phyloP scores from a whole-genome alignment of 2,113 vertebrate genomes.

The Cololabis saira region DNA sequence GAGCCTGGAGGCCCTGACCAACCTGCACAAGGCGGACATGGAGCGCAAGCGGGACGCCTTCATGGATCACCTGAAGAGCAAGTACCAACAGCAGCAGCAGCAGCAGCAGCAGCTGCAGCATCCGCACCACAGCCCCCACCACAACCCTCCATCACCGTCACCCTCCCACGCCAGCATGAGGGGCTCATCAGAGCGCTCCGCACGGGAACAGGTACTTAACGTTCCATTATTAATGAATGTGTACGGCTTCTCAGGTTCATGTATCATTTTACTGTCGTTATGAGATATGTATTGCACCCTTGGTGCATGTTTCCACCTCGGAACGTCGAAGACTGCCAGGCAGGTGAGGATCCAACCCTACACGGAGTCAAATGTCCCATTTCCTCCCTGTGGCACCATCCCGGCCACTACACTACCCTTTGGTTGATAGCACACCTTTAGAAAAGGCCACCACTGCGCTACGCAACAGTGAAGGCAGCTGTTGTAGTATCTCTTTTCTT shows the following conservation, averaged over 20 bases:
- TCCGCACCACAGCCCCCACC: constrained; percentile 75
- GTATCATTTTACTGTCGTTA: not conserved
- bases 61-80: constrained; percentile 98
- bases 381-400: too few relatives aligned
- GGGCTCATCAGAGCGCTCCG: constrained; percentile 84
- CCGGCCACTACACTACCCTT: not conserved
- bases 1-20: constrained; percentile 95
- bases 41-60: constrained; percentile 95
- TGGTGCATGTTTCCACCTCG: not conserved
- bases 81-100: constrained; percentile 96
- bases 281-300: not conserved
- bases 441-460: not conserved
- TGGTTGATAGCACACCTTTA: not conserved
- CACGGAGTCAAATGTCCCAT: not conserved
- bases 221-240: not conserved
- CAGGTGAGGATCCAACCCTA: not conserved
- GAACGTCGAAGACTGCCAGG: not conserved
- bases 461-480: too few relatives aligned
- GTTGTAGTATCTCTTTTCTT: too few relatives aligned
- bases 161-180: constrained; percentile 85
- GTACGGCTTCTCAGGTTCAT: not conserved
- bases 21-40: constrained; percentile 95
- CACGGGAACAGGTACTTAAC: constrained; percentile 89
- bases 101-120: constrained; percentile 90
- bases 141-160: constrained; percentile 80